Conservation (phyloP, 2,797 vertebrate species). For the Betta splendens region DNA sequence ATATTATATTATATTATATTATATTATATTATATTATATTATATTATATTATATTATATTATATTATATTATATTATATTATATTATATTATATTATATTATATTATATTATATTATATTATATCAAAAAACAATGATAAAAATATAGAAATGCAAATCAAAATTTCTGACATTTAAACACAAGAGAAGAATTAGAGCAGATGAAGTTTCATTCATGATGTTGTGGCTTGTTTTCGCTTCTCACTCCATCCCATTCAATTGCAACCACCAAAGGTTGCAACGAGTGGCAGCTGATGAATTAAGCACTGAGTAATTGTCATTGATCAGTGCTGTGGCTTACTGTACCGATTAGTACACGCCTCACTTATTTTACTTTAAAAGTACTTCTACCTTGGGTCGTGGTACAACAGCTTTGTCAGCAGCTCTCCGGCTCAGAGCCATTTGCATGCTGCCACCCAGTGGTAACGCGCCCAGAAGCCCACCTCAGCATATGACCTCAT, state of each 20-base stretch:
- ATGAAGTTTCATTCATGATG: not conserved
- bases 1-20: no score
- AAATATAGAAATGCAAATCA: no score
- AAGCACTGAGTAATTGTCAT: not conserved
- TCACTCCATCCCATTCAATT: not conserved
- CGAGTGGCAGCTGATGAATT: not conserved
- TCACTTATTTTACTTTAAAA: constrained; percentile 13
- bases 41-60: no score
- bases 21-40: no score
- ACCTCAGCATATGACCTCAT: constrained; percentile 59
- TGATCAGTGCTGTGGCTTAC: not conserved
- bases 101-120: no score
- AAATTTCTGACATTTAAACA: no score
- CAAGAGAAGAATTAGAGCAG: no score
- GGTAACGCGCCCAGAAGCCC: constrained; percentile 19
- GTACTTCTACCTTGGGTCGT: constrained; percentile 4
- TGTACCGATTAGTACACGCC: not conserved
- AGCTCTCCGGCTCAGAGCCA: constrained; percentile 18
- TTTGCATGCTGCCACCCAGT: constrained; percentile 68
- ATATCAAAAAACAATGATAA: no score
- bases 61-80: no score
- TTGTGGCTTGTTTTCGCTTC: not conserved
- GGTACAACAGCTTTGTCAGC: not conserved
- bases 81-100: no score
- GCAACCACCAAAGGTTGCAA: not conserved